phyloP scores from a whole-genome alignment of 1,140 invertebrate species.

The Solenopsis fugax region DNA sequence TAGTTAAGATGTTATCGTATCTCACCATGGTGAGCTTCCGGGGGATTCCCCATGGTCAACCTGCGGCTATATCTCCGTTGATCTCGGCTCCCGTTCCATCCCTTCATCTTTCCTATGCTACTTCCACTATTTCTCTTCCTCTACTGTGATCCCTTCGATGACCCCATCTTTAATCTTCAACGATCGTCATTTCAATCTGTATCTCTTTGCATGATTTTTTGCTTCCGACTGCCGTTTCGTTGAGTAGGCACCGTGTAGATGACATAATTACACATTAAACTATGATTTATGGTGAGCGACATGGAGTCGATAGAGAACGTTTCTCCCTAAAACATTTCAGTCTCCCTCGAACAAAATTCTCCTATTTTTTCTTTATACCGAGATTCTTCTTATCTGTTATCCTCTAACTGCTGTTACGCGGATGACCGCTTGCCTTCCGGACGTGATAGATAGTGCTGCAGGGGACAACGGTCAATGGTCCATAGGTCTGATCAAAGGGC shows the following conservation, averaged over 20 bases:
- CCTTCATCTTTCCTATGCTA: slow-evolving; percentile 9
- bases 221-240: slow-evolving; percentile 16
- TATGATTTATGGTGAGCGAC: slow-evolving; percentile 54
- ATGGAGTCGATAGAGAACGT: slow-evolving; percentile 49
- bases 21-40: slow-evolving; percentile 61
- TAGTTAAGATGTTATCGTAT: slow-evolving; percentile 78
- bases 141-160: slow-evolving; percentile 14
- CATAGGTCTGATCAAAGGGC: slow-evolving; percentile 68
- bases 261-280: slow-evolving; percentile 70
- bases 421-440: slow-evolving; percentile 44
- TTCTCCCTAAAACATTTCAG: slow-evolving; percentile 6
- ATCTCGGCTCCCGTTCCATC: slow-evolving; percentile 9
- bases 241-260: slow-evolving; percentile 49
- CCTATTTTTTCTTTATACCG: slow-evolving; percentile 61
- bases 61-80: slow-evolving; percentile 43
- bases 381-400: slow-evolving; percentile 60
- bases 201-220: slow-evolving; percentile 16
- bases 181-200: slow-evolving; percentile 52
- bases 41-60: slow-evolving; percentile 61
- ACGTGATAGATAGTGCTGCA: slow-evolving; percentile 68
- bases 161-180: slow-evolving; percentile 66
- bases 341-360: slow-evolving; percentile 25
- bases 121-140: neutral
- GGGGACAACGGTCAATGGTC: slow-evolving; percentile 69
- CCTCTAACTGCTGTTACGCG: slow-evolving; percentile 65